Conservation (phyloP, 2,888 invertebrate genomes). For the Sphaerophoria taeniata region DNA sequence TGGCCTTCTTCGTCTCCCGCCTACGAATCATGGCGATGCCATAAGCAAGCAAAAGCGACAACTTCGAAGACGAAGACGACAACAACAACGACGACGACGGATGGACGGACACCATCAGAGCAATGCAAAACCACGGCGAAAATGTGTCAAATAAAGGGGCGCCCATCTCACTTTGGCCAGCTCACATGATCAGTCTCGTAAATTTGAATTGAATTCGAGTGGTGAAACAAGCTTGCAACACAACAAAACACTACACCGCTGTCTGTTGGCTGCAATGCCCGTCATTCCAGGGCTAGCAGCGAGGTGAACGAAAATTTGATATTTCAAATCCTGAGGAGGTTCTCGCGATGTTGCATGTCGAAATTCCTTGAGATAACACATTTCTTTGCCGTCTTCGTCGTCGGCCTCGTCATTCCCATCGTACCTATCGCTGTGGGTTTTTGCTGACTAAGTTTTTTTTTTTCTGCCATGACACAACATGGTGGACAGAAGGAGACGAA, state of each 20-base stretch:
- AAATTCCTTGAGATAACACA: conserved; percentile 73
- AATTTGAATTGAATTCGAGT: conserved; percentile 73
- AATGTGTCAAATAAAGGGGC: conserved; percentile 73
- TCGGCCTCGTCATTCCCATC: conserved; percentile 55
- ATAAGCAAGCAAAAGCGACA: background rate
- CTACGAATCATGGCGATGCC: background rate
- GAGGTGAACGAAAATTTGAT: conserved; percentile 13
- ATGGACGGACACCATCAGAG: conserved; percentile 61
- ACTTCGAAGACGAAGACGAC: background rate
- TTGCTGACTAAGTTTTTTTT: conserved; percentile 28
- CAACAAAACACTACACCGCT: background rate
- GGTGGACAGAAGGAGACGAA: conserved; percentile 29
- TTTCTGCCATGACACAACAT: conserved; percentile 34
- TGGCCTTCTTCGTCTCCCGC: conserved; percentile 27
- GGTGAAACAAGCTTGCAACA: conserved; percentile 72
- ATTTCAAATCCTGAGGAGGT: conserved; percentile 45
- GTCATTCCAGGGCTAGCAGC: background rate
- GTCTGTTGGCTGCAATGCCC: background rate
- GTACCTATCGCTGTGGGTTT: conserved; percentile 65
- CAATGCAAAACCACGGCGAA: conserved; percentile 26
- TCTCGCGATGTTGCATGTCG: conserved; percentile 71
- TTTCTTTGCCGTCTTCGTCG: conserved; percentile 60
- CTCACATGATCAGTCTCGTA: conserved; percentile 75
- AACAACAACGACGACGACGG: conserved; percentile 15
- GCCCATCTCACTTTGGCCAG: conserved; percentile 73